A percentile compares a stretch with the other conserved stretches of the same genome.
phyloP scores from a whole-genome alignment of 1,140 invertebrate species.

The Micrasema minimum region DNA sequence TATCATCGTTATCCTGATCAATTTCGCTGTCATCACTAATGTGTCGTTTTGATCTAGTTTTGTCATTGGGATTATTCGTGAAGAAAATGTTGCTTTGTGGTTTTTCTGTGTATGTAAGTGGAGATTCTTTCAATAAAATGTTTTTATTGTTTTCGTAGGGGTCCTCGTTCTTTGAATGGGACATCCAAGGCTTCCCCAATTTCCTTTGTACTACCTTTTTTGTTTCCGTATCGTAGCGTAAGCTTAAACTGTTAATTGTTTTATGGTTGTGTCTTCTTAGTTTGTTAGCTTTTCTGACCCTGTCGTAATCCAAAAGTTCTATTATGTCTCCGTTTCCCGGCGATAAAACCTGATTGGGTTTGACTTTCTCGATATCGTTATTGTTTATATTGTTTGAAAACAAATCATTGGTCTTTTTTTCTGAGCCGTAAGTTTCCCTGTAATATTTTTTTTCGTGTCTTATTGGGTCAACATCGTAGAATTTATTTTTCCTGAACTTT shows the following conservation, averaged over 20 bases:
- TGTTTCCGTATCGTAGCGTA: constrained; percentile 46
- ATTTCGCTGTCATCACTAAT: background rate
- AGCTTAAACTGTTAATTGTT: constrained; percentile 47
- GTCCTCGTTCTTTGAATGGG: constrained; percentile 14
- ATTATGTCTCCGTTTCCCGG: constrained; percentile 44
- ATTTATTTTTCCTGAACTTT: constrained; percentile 37
- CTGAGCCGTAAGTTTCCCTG: constrained; percentile 18
- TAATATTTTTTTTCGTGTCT: constrained; percentile 49
- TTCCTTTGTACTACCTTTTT: constrained; percentile 48
- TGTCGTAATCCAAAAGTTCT: constrained; percentile 47
- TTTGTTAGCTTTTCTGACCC: constrained; percentile 38
- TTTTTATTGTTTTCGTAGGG: constrained; percentile 13
- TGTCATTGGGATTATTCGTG: background rate
- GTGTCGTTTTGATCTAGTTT: constrained; percentile 8
- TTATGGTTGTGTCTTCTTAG: constrained; percentile 50
- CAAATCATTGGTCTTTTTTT: constrained; percentile 2
- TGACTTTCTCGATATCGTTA: constrained; percentile 13
- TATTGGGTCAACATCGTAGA: constrained; percentile 36
- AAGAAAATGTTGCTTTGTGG: constrained; percentile 5
- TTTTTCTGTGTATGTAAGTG: background rate
- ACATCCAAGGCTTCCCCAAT: constrained; percentile 26
- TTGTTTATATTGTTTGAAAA: background rate
- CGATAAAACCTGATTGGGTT: background rate
- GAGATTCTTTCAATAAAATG: background rate
- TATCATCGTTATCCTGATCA: constrained; percentile 11